These are phyloP conservation scores for Crematogaster levior DNA, from an alignment of 2,888 invertebrate genomes.

Conservation along the genomic window DNA sequence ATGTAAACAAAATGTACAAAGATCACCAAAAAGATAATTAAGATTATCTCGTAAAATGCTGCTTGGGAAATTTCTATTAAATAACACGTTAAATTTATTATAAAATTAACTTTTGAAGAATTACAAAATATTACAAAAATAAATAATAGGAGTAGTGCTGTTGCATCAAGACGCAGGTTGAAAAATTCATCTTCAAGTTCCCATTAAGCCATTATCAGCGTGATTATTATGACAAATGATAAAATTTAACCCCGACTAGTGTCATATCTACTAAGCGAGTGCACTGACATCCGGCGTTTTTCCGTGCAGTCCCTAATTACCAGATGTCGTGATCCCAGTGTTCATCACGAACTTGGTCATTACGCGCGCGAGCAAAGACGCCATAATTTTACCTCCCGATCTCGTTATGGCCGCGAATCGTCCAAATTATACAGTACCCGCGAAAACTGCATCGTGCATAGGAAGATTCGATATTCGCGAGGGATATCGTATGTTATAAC, in stretches of 20 bases:
- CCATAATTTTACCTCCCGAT: slow-evolving; percentile 10
- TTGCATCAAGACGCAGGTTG: background rate
- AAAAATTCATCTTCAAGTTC: slow-evolving; percentile 1
- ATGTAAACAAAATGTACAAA: background rate
- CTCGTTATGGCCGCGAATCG: slow-evolving; percentile 5
- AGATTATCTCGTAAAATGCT: background rate
- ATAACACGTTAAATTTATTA: background rate
- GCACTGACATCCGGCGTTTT: slow-evolving; percentile 35
- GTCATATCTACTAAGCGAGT: slow-evolving; percentile 25
- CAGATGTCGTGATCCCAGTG: slow-evolving; percentile 40
- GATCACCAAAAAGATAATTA: background rate
- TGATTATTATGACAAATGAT: background rate
- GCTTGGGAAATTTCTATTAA: background rate
- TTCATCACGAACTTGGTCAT: slow-evolving; percentile 35
- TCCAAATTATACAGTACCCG: background rate
- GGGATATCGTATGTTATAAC: slow-evolving; percentile 16
- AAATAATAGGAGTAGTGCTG: background rate
- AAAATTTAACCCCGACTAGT: slow-evolving; percentile 26
- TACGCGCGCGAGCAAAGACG: slow-evolving; percentile 12
- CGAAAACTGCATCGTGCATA: background rate
- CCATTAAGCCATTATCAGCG: slow-evolving; percentile 20
- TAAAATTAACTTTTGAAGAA: background rate
- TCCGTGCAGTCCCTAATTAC: slow-evolving; percentile 39
- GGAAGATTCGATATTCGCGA: slow-evolving; percentile 9
- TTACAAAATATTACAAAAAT: background rate